Base-by-base conservation (phyloP, 92 coral and sea anemone species). In the Umimayanthus chanpuru region DNA sequence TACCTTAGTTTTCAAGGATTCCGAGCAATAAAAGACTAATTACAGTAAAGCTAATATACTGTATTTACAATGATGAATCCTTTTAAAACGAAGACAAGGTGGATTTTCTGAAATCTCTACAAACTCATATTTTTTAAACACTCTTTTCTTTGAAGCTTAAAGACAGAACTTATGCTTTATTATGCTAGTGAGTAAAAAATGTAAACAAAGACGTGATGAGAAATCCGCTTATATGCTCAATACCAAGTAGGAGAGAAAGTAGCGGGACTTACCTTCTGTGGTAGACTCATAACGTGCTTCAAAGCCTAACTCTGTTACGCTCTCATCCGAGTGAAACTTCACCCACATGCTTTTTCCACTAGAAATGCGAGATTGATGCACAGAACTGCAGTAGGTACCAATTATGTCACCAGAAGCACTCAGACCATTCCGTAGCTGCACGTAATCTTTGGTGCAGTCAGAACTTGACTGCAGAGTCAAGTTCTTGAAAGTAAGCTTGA, bases 321-420 rank as follows among this genome's bases (percentile, higher is more conserved):
- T 70, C 28, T 70, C 75, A 28, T 70, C 75, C 18, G 75, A 70
- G 38, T 70, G 75, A 70, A 70, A 70, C 75, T 0, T 70, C 75
- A 70, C 16, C 75, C 75, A 70, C 75, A 70, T 28, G 18, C 38
- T 25, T 1, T 70, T 25, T 70, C 40, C 75, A 8, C 39, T 70
- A 28, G 75, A 70, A 28, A 70, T 1, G 40, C 15, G 38, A 25
- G 36, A 40, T 28, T 2, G 40, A 18, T 40, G n/a, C 68, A 18
- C 1, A 61, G 68, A 61, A 61, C 68, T 23, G 68, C 68, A 61
- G 68, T 61, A 61, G 7, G 26, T 61, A 61, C 68, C 68, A 61
- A 61, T 23, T 61, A 61, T 3, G 26, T 25, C 68, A 1, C 9
- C 25, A 61, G 68, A 18, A 5, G n/a, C 26, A 23, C 25, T 61